Evolutionary conservation across 2,888 invertebrate genomes (phyloP).

Genomic region (Chymomyza caudatula): DNA sequence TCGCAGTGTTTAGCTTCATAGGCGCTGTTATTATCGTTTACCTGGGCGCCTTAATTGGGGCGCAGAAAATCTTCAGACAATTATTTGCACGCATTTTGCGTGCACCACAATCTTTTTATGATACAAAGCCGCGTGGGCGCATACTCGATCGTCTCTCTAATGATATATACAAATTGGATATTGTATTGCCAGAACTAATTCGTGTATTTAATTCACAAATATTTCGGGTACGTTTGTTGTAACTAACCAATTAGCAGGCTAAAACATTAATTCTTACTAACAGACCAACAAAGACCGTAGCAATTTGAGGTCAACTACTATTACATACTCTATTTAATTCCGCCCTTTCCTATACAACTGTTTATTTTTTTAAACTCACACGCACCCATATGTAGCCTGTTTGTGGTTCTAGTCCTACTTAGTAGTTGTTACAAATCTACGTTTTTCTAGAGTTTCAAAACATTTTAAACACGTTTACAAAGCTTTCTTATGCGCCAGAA

Average conservation of each 20-base stretch:
- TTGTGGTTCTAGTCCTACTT: neutral
- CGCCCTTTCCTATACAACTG: neutral
- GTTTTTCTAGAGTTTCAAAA: neutral
- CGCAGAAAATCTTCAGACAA: conserved; percentile 78
- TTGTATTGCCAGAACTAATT: conserved; percentile 77
- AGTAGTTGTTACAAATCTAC: neutral
- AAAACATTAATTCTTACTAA: conserved; percentile 7
- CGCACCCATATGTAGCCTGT: neutral
- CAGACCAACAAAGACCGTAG: conserved; percentile 30
- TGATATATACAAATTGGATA: conserved; percentile 81
- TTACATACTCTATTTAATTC: neutral
- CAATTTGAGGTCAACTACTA: conserved; percentile 31
- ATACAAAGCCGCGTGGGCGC: conserved; percentile 82
- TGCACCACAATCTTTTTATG: conserved; percentile 81
- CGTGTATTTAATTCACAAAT: conserved; percentile 54
- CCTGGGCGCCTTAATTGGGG: conserved; percentile 79
- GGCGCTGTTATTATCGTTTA: conserved; percentile 76
- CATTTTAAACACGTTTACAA: conserved; percentile 80
- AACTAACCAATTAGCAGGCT: conserved; percentile 27
- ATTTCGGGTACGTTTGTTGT: conserved; percentile 73
- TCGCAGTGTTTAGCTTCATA: conserved; percentile 63
- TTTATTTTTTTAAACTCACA: neutral
- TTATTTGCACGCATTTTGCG: conserved; percentile 79
- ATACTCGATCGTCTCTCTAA: conserved; percentile 82
- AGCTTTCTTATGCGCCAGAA: conserved; percentile 81